Percentiles rank a stretch among this genome's conserved stretches.
phyloP scores from a whole-genome alignment of 2,113 vertebrate genomes.

The Anoplopoma fimbria region DNA sequence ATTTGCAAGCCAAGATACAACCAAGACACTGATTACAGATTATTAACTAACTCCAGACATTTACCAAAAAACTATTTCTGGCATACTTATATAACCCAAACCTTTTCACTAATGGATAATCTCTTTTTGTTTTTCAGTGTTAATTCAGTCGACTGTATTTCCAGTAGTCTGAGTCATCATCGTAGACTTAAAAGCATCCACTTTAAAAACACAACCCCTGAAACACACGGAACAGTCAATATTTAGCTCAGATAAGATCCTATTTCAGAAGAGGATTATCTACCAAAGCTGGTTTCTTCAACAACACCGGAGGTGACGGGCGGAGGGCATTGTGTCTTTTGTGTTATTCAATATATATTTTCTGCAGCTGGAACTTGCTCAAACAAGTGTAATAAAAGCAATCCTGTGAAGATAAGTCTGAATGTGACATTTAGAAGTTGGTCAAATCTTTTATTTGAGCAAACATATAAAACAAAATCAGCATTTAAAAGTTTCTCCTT shows the following conservation, averaged over 20 bases:
- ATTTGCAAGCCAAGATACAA: not conserved
- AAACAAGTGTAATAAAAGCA: not conserved
- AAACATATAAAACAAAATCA: constrained; percentile 3
- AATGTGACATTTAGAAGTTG: not conserved
- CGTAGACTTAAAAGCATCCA: not conserved
- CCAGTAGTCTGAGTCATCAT: not conserved
- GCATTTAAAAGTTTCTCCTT: constrained; percentile 14
- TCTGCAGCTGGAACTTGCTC: not conserved
- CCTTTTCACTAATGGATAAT: not conserved
- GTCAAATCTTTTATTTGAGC: not conserved
- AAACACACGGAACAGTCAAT: constrained; percentile 31
- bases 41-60: not conserved
- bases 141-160: not conserved
- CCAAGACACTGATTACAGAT: not conserved
- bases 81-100: not conserved
- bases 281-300: not conserved
- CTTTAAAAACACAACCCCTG: constrained; percentile 4
- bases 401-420: not conserved
- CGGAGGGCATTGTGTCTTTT: not conserved
- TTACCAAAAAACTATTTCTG: not conserved
- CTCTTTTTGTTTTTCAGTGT: not conserved
- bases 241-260: constrained; percentile 13
- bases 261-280: constrained; percentile 16
- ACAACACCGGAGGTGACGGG: not conserved
- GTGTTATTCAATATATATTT: not conserved